phyloP scores from a whole-genome alignment of 2,888 invertebrate genomes.

The Phrixothrix hirtus region DNA sequence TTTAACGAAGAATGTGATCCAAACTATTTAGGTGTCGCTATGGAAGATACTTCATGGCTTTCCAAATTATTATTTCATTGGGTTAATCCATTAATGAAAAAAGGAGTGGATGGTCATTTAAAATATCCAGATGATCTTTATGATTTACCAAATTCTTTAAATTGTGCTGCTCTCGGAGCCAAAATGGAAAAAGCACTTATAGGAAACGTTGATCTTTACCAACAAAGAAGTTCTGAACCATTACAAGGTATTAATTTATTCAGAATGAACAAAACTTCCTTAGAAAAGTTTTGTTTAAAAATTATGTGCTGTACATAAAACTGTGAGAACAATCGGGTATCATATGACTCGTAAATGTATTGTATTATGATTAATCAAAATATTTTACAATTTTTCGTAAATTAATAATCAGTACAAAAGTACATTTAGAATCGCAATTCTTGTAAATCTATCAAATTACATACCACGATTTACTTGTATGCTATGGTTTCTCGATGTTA shows the following conservation, averaged over 20 bases:
- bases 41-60: constrained; percentile 71
- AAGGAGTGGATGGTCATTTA: constrained; percentile 75
- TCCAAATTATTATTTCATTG: constrained; percentile 84
- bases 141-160: constrained; percentile 73
- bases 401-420: no score
- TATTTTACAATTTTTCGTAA: no score
- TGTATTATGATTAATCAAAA: no score
- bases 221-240: constrained; percentile 33
- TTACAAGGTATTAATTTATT: constrained; percentile 32
- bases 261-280: no score
- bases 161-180: constrained; percentile 64
- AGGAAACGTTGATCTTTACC: constrained; percentile 59
- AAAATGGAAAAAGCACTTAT: constrained; percentile 63
- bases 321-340: no score
- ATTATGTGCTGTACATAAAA: no score
- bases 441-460: no score
- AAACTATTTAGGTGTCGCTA: constrained; percentile 76
- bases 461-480: no score
- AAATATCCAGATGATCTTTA: constrained; percentile 79
- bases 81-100: constrained; percentile 83
- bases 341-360: no score
- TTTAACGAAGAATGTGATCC: constrained; percentile 72
- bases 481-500: no score
- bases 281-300: no score
- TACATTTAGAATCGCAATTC: no score